Conservation (phyloP, 2,888 invertebrate genomes). For the Thereva nobilitata region DNA sequence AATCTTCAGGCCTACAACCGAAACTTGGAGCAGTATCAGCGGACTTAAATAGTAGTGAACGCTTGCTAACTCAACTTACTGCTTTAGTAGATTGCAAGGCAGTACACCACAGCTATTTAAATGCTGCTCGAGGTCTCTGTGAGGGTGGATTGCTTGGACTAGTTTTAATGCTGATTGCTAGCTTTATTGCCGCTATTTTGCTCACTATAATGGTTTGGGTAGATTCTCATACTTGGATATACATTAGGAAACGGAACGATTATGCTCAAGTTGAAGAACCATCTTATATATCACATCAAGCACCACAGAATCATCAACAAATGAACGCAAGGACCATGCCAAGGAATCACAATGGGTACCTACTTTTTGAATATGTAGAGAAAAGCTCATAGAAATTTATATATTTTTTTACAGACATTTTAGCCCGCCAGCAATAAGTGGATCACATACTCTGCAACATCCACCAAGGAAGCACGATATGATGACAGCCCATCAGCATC, state of each 20-base stretch:
- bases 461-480: conserved; percentile 58
- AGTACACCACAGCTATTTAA: conserved; percentile 80
- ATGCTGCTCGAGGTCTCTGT: conserved; percentile 80
- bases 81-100: conserved; percentile 82
- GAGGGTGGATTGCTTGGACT: conserved; percentile 81
- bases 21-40: conserved; percentile 76
- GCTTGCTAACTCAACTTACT: conserved; percentile 68
- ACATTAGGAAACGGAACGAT: conserved; percentile 84
- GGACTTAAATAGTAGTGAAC: conserved; percentile 77
- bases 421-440: conserved; percentile 58
- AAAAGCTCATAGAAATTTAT: background rate
- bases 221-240: conserved; percentile 96
- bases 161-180: conserved; percentile 83
- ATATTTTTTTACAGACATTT: conserved; percentile 52
- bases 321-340: conserved; percentile 61
- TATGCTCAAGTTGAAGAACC: conserved; percentile 85
- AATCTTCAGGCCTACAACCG: conserved; percentile 66
- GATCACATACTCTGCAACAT: conserved; percentile 58
- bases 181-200: conserved; percentile 83
- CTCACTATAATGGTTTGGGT: conserved; percentile 92
- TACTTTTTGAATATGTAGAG: conserved; percentile 21
- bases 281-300: conserved; percentile 60
- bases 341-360: conserved; percentile 60
- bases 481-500: conserved; percentile 61
- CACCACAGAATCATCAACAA: conserved; percentile 60